phyloP scores from a whole-genome alignment of 1,140 invertebrate genomes.

The Leguminivora glycinivorella region DNA sequence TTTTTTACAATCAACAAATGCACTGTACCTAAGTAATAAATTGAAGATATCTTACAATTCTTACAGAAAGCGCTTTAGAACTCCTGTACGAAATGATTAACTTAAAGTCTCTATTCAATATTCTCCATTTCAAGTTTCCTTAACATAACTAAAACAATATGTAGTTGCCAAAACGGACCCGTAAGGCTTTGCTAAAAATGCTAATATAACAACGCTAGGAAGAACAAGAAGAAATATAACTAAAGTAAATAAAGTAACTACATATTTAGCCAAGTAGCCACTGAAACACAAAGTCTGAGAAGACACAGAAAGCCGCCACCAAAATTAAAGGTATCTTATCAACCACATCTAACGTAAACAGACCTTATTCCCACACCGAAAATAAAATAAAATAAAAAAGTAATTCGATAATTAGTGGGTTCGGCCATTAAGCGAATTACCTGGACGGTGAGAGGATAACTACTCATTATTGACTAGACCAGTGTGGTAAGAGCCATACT shows the following conservation, averaged over 20 bases:
- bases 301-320: not conserved
- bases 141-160: no score
- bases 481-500: not conserved
- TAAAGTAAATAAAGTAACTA: not conserved
- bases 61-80: no score
- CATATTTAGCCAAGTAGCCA: no score
- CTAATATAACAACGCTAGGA: no score
- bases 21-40: no score
- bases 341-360: conserved; percentile 6
- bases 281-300: not conserved
- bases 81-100: no score
- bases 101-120: no score
- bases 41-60: no score
- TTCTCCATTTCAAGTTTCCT: no score
- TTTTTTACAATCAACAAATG: no score
- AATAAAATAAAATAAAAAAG: conserved; percentile 4
- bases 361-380: conserved; percentile 21
- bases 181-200: no score
- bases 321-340: conserved; percentile 2
- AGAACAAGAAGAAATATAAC: not conserved
- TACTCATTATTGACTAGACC: not conserved
- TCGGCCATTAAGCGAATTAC: conserved; percentile 14
- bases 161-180: no score
- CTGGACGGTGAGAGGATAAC: conserved; percentile 8
- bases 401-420: conserved; percentile 18